A percentile compares a stretch with the other conserved stretches of the same genome.
phyloP scores from a whole-genome alignment of 2,113 vertebrate species.

The Notarius lentiginosus region DNA sequence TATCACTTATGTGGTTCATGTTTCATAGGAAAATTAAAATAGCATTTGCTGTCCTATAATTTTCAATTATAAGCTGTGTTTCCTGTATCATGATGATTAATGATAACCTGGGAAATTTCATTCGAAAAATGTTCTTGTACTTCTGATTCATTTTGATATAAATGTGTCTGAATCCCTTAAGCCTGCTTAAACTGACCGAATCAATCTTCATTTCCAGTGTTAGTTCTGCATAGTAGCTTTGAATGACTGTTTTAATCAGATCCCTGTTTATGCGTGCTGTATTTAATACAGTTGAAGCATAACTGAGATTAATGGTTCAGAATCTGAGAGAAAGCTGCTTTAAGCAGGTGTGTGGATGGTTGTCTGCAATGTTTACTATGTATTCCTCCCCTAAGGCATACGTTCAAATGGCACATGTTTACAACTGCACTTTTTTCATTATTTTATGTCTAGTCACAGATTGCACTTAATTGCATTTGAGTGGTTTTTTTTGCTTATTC shows the following conservation, averaged over 20 bases:
- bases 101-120: not conserved
- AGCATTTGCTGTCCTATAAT: not conserved
- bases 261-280: not conserved
- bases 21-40: not conserved
- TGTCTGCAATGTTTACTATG: not conserved
- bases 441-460: constrained; percentile 63
- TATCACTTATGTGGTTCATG: not conserved
- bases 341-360: not conserved
- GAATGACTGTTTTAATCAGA: not conserved
- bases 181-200: not conserved
- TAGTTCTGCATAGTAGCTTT: not conserved
- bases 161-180: not conserved
- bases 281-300: not conserved
- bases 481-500: constrained; percentile 54
- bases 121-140: not conserved
- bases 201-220: not conserved
- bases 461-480: constrained; percentile 67
- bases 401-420: constrained; percentile 58
- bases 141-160: not conserved
- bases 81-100: not conserved
- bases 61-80: not conserved
- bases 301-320: not conserved
- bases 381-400: constrained; percentile 54
- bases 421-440: constrained; percentile 60
- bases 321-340: not conserved